Base-by-base conservation (phyloP, 1,140 invertebrate genomes). In the Drosophila dunni region DNA sequence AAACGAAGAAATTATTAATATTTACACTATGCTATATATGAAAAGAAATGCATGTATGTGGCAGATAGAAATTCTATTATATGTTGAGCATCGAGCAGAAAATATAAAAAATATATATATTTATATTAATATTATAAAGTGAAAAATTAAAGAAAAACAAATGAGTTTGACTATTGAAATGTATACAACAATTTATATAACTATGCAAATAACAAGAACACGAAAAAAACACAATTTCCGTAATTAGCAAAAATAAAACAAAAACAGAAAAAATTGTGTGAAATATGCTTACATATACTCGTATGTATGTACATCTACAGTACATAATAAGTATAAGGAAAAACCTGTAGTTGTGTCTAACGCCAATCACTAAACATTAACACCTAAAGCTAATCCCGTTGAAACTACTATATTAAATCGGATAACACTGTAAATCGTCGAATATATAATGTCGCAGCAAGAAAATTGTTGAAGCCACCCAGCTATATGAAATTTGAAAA, bases 141-240 rank as follows among this genome's bases (percentile, higher is more conserved):
- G 13, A 80, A 34, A 80, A 66, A 61, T n/a, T 20, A 53, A 61
- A 68, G 7, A 54, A 81, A 79, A 77, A 65, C 69, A 73, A 88
- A 78, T 81, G 72, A 89, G 84, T 89, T 88, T 83, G 71, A 84
- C 71, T 89, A 89, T 83, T 88, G 82, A 86, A 86, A 86, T 83
- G 73, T 88, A 80, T 79, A 88, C 76, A 88, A 69, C 74, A 75
- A 84, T 84, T 89, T 80, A 84, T 78, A 78, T 72, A 89, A 71
- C 50, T 83, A 67, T 77, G 79, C 78, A 77, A 71, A 70, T 58
- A 42, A 54, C 34, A 67, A 51, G 8, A 44, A 65, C 9, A 63
- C 64, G 46, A 72, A 64, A 13, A 50, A 72, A 70, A 20, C 1
- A 51, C 48, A 45, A 70, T 80, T 84, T 84, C 72, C 76, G 62